Evolutionary conservation across 1,140 invertebrate species (phyloP).

Genomic region (Xylocopa sonorina): DNA sequence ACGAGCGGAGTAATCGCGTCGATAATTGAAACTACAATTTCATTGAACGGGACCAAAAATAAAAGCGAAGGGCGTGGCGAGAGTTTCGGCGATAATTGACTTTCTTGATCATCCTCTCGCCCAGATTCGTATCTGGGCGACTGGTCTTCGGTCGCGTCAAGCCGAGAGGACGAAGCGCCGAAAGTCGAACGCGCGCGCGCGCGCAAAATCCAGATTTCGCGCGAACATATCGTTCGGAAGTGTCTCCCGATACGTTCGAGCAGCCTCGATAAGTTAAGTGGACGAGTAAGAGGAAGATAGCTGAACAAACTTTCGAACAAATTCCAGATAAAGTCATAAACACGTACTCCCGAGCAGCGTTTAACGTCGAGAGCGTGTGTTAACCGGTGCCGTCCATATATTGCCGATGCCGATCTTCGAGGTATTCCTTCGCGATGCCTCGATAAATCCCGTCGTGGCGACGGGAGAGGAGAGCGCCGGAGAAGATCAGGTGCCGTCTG

Average conservation of each 20-base stretch:
- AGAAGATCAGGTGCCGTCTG: background rate
- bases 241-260: background rate
- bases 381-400: too few species aligned
- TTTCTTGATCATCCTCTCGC: conserved; percentile 16
- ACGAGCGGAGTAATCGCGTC: conserved; percentile 26
- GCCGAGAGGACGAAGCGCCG: too few species aligned
- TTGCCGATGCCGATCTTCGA: too few species aligned
- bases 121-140: background rate
- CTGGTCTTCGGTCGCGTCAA: too few species aligned
- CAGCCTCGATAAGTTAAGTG: background rate
- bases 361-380: too few species aligned
- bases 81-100: conserved; percentile 26
- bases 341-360: background rate
- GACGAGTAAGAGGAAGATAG: background rate
- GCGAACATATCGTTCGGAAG: background rate
- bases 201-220: too few species aligned
- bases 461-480: background rate
- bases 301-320: background rate
- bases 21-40: conserved; percentile 47
- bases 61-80: conserved; percentile 24
- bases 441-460: too few species aligned
- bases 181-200: background rate
- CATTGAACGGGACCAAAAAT: conserved; percentile 18
- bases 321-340: background rate
- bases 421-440: too few species aligned